Percentiles rank a stretch among this genome's conserved stretches.
Evolutionary conservation across 2,113 vertebrate species (phyloP).

Genomic region (Centrocercus urophasianus): DNA sequence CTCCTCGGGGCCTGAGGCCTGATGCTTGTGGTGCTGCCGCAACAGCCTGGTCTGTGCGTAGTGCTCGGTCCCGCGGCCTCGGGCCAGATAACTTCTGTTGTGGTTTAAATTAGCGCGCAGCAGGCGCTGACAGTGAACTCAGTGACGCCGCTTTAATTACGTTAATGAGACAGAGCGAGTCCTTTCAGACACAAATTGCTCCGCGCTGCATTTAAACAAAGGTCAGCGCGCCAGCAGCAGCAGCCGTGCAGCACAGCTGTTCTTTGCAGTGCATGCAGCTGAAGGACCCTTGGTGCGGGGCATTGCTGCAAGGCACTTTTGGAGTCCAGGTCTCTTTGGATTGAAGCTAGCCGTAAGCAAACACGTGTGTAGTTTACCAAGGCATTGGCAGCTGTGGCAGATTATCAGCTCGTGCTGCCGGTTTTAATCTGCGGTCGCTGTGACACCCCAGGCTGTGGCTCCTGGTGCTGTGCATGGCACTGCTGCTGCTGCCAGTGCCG

Average conservation of each 20-base stretch:
- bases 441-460: neutral
- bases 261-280: neutral
- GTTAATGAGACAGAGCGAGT: slow-evolving; percentile 39
- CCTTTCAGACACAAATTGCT: slow-evolving; percentile 29
- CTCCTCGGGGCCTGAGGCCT: neutral
- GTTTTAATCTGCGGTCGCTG: neutral
- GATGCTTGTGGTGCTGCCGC: neutral
- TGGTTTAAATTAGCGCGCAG: slow-evolving; percentile 47
- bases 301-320: neutral
- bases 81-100: neutral
- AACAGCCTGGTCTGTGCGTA: neutral
- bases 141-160: slow-evolving; percentile 31
- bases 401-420: neutral
- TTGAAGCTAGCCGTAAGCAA: neutral
- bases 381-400: neutral
- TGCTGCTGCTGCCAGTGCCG: neutral
- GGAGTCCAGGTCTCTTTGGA: neutral
- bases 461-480: neutral
- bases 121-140: slow-evolving; percentile 49
- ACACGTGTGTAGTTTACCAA: neutral
- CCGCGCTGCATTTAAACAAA: slow-evolving; percentile 50
- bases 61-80: neutral
- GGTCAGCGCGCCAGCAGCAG: slow-evolving; percentile 29
- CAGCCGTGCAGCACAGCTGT: neutral
- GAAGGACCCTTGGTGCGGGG: neutral